Evolutionary conservation across 2,113 vertebrate species (phyloP), one percentile per base, ranked within the genome.

Genomic region (Syngnathus typhle): DNA sequence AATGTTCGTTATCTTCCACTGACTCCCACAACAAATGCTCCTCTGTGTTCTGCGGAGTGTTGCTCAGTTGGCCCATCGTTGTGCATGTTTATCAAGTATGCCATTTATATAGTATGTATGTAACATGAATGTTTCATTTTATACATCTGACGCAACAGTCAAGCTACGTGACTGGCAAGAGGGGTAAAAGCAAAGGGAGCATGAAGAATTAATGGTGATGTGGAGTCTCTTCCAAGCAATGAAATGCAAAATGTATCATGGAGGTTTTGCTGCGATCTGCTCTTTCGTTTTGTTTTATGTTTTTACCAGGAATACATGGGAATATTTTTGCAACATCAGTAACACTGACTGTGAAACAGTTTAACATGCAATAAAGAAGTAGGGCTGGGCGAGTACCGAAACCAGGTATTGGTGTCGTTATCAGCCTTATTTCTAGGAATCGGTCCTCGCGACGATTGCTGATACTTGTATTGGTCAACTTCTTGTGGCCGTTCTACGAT

Each of bases 1-100:
- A 75, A 79, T 83, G 82, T 82, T 78, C 55, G 60, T 82, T 81
- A 77, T 85, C 83, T 81, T 73, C 65, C 73, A 78, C 37, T 32
- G 47, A 69, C 64, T 79, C 76, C 70, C 51, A 72, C 64, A 79
- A 83, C 75, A 83, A 84, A 79, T 77, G 77, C 75, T 65, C 68
- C 63, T 72, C 63, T 70, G 59, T 74, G 69, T 73, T 81, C 65
- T 73, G 59, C 37, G 38, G 71, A 55, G 72, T 74, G 69, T 69
- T 36, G 16, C 70, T 74, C 74, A 75, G 59, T 64, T 16, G 19
- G 36, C 36, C 68, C 46, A 27, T 70, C 6, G 61, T 51, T 65
- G 4, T 63, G 3, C 41, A 46, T 65, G 44, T 18, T 63, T 55
- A 44, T 60, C 23, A 49, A 54, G 54, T 36, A 59, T 37, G 58